These are phyloP conservation scores for Thalassarche chlororhynchos DNA, from an alignment of 2,113 vertebrate species.

Conservation along the genomic window DNA sequence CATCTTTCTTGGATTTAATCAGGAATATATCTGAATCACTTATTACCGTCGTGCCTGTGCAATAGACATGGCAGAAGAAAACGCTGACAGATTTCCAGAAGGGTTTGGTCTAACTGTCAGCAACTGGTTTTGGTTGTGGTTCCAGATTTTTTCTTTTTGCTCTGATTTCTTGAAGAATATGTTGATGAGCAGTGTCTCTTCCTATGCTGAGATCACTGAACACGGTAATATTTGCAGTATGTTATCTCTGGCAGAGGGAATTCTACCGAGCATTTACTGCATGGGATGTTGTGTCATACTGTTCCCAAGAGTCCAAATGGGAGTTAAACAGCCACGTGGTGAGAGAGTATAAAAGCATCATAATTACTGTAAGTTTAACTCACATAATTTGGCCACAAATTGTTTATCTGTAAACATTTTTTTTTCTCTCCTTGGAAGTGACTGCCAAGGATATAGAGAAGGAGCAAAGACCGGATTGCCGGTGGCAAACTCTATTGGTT, in stretches of 20 bases:
- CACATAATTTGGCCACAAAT: background rate
- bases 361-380: background rate
- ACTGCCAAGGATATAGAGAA: background rate
- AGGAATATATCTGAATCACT: background rate
- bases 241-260: background rate
- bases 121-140: background rate
- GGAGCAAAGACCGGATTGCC: background rate
- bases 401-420: background rate
- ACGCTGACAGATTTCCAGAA: background rate
- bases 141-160: background rate
- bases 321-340: background rate
- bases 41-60: background rate
- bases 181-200: background rate
- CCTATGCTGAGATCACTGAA: background rate
- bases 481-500: background rate
- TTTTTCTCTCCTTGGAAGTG: background rate
- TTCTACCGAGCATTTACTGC: background rate
- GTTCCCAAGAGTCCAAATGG: background rate
- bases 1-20: background rate
- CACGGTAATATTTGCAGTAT: background rate
- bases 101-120: background rate
- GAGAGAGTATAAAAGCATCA: background rate
- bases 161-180: background rate
- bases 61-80: background rate
- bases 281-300: background rate